Evolutionary conservation across 2,888 invertebrate species (phyloP).

Genomic region (Lasioglossum pauxillum): DNA sequence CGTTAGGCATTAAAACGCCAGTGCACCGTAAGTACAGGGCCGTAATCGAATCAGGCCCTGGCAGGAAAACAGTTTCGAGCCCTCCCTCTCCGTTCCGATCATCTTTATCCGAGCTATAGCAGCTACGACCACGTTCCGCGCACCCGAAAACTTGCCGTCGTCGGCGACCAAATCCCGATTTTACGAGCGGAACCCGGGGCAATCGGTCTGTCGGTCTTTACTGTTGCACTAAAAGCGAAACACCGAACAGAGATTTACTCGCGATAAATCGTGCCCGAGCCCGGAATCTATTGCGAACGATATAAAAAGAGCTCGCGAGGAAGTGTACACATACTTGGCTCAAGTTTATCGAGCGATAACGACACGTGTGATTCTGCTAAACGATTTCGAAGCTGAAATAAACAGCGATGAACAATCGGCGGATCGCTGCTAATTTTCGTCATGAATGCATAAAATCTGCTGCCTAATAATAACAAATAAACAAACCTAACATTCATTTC

Average conservation of each 20-base stretch:
- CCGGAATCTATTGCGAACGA: background rate
- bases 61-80: background rate
- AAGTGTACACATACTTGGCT: background rate
- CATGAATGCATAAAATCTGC: too few species aligned
- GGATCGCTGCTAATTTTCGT: background rate
- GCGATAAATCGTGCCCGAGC: constrained; percentile 9
- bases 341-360: constrained; percentile 14
- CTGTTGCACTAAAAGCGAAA: constrained; percentile 20
- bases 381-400: background rate
- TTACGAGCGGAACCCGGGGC: constrained; percentile 4
- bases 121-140: background rate
- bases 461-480: too few species aligned
- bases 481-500: background rate
- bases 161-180: background rate
- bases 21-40: constrained; percentile 58
- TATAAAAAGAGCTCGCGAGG: constrained; percentile 2
- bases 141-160: background rate
- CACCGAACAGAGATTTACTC: constrained; percentile 13
- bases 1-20: constrained; percentile 63
- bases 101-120: background rate
- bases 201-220: constrained; percentile 30
- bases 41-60: constrained; percentile 45
- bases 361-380: constrained; percentile 5
- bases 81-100: background rate
- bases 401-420: background rate